Evolutionary conservation across 1,140 invertebrate species (phyloP).

Genomic region (Leptinotarsa texana): DNA sequence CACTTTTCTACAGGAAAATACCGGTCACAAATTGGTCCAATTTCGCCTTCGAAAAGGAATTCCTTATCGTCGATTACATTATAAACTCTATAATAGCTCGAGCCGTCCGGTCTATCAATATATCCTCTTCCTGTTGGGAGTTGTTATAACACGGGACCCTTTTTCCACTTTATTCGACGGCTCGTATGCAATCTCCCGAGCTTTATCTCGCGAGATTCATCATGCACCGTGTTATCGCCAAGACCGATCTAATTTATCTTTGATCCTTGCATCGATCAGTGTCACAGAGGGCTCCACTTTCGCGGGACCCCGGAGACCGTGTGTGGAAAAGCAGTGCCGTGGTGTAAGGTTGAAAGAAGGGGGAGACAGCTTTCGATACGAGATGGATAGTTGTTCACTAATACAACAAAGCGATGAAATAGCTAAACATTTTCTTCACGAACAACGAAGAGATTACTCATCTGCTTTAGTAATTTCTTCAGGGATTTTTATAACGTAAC

Average conservation of each 20-base stretch:
- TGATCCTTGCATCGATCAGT: conserved; percentile 28
- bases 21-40: no score
- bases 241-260: conserved; percentile 29
- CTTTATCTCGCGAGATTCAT: conserved; percentile 15
- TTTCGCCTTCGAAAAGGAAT: background rate
- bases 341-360: background rate
- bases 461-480: no score
- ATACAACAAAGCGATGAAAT: no score
- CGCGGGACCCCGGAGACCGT: background rate
- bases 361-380: no score
- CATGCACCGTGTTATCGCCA: conserved; percentile 22
- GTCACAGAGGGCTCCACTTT: conserved; percentile 23
- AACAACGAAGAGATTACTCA: no score
- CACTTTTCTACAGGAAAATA: no score
- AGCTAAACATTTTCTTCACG: no score
- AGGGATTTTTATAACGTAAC: no score
- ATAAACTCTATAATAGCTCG: background rate
- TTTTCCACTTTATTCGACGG: background rate
- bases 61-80: background rate
- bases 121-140: background rate
- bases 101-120: background rate
- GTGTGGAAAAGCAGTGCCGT: background rate
- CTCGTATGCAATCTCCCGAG: conserved; percentile 12
- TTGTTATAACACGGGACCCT: background rate
- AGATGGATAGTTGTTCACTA: no score